These are phyloP conservation scores for Enoplolaimus lenunculus DNA, from an alignment of 2,888 invertebrate genomes.

Conservation along the genomic window DNA sequence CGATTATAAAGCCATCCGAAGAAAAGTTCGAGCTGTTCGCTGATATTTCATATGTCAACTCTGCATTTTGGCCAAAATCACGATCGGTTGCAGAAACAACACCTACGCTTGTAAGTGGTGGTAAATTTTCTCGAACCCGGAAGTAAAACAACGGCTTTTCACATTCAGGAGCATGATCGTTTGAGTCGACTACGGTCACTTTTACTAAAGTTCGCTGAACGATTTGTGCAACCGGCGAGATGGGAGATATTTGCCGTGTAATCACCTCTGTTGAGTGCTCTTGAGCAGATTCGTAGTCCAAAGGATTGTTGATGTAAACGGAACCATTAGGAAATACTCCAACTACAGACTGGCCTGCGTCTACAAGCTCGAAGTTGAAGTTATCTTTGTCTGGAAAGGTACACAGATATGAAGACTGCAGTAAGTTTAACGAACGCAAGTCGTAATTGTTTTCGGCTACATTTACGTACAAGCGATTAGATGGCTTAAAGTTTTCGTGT, in stretches of 20 bases:
- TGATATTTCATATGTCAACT: constrained; percentile 58
- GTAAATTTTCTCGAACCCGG: constrained; percentile 14
- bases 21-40: too few species aligned
- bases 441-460: background rate
- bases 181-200: constrained; percentile 66
- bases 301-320: constrained; percentile 64
- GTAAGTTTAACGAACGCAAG: background rate
- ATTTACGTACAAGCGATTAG: background rate
- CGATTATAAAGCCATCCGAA: constrained; percentile 10
- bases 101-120: constrained; percentile 46
- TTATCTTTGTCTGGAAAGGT: background rate
- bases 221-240: too few species aligned
- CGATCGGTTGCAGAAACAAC: constrained; percentile 69
- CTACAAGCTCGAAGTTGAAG: background rate
- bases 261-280: background rate
- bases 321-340: constrained; percentile 88
- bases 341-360: constrained; percentile 47
- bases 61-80: constrained; percentile 68
- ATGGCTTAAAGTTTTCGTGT: background rate
- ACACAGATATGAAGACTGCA: background rate
- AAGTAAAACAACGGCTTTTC: background rate
- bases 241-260: background rate
- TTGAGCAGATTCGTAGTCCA: constrained; percentile 63
- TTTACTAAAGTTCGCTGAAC: constrained; percentile 56
- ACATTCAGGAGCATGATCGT: constrained; percentile 55